Evolutionary conservation across 2,113 vertebrate species (phyloP).

Genomic region (Pedetes capensis): DNA sequence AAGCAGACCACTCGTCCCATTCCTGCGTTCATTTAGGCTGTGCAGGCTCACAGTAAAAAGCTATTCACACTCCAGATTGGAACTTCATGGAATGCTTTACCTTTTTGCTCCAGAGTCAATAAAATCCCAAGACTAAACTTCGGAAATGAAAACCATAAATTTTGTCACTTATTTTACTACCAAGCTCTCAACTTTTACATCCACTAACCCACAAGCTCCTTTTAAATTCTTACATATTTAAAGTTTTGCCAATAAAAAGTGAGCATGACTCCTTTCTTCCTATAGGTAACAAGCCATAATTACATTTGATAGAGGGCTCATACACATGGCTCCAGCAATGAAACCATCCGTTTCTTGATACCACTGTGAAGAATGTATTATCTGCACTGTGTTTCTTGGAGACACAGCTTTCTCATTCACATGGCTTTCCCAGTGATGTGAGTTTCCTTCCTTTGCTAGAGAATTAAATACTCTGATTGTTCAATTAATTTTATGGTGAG

Average conservation of each 20-base stretch:
- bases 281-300: background rate
- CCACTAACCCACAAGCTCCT: background rate
- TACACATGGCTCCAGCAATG: too few species aligned
- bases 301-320: background rate
- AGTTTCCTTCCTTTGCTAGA: background rate
- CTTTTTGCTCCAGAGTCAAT: background rate
- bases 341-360: background rate
- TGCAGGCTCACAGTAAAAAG: background rate
- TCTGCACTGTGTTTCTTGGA: background rate
- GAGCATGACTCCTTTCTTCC: background rate
- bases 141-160: slow-evolving; percentile 16
- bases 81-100: background rate
- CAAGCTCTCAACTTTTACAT: background rate
- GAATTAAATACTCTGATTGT: background rate
- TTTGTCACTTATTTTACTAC: background rate
- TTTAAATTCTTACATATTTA: background rate
- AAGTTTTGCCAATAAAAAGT: background rate
- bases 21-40: background rate
- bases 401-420: background rate
- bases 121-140: slow-evolving; percentile 25
- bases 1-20: too few species aligned
- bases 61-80: background rate
- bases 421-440: background rate
- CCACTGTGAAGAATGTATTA: background rate
- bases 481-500: background rate